Percentiles rank a stretch among this genome's conserved stretches.
phyloP scores from a whole-genome alignment of 2,797 vertebrate species.

The Sebastolobus altivelis region DNA sequence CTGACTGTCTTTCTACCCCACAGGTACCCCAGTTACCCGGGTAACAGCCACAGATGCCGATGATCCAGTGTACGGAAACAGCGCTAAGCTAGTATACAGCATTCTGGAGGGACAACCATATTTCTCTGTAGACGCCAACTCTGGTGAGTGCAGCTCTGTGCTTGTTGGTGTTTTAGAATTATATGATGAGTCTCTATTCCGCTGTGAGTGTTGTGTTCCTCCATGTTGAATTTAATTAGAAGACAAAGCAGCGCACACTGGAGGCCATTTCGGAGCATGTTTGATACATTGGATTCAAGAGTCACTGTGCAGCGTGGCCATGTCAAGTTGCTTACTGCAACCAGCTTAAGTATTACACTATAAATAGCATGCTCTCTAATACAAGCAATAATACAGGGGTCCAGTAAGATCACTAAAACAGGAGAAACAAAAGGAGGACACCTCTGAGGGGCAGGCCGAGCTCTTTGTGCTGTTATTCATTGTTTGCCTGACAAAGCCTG shows the following conservation, averaged over 20 bases:
- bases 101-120: constrained; percentile 98
- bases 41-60: constrained; percentile 97
- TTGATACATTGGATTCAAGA: background rate
- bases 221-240: background rate
- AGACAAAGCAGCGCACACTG: background rate
- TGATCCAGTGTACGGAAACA: constrained; percentile 98
- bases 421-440: constrained; percentile 32
- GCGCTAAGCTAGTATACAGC: constrained; percentile 97
- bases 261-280: background rate
- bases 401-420: constrained; percentile 19
- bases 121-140: constrained; percentile 97
- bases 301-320: background rate
- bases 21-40: constrained; percentile 95
- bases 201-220: background rate
- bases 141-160: constrained; percentile 84
- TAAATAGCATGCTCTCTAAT: background rate
- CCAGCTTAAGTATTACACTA: background rate
- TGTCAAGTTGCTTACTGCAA: background rate
- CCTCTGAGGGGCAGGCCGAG: constrained; percentile 21
- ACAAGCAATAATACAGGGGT: background rate
- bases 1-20: constrained; percentile 43
- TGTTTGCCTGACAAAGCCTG: constrained; percentile 70
- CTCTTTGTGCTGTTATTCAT: constrained; percentile 62
- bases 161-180: background rate
- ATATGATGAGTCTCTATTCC: background rate